A percentile compares a stretch with the other conserved stretches of the same genome.
phyloP scores from a whole-genome alignment of 2,888 invertebrate species.

The Drosophila testacea region DNA sequence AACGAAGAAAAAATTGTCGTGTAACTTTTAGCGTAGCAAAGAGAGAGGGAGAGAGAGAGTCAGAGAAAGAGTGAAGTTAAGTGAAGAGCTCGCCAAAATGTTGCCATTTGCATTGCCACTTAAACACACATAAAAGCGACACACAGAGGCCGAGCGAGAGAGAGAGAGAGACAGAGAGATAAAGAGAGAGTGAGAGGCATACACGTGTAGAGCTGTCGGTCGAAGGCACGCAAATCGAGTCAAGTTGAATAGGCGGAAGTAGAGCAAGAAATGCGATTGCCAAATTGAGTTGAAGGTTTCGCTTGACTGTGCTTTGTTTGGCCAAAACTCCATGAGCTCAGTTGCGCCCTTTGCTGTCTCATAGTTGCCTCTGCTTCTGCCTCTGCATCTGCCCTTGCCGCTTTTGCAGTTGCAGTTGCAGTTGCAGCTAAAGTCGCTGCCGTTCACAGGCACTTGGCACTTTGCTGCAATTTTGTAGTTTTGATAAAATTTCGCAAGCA shows the following conservation, averaged over 20 bases:
- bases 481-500: conserved; percentile 82
- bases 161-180: neutral
- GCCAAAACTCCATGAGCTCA: conserved; percentile 68
- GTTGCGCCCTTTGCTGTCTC: conserved; percentile 64
- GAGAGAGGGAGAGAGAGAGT: too few species aligned
- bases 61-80: conserved; percentile 40
- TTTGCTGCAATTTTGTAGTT: conserved; percentile 82
- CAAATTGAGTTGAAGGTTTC: conserved; percentile 81
- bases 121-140: conserved; percentile 75
- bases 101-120: conserved; percentile 81
- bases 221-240: conserved; percentile 78
- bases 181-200: neutral
- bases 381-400: too few species aligned
- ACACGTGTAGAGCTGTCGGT: conserved; percentile 51
- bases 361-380: conserved; percentile 26
- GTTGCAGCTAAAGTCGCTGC: conserved; percentile 28
- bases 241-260: conserved; percentile 82
- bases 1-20: conserved; percentile 58
- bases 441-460: conserved; percentile 75
- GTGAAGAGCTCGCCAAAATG: conserved; percentile 70
- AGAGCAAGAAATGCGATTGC: conserved; percentile 82
- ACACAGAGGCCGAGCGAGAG: conserved; percentile 6
- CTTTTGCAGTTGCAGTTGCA: neutral
- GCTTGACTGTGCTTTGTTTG: conserved; percentile 81
- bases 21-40: conserved; percentile 67